Conservation (phyloP, 2,797 vertebrate species). For the Denticeps clupeoides region DNA sequence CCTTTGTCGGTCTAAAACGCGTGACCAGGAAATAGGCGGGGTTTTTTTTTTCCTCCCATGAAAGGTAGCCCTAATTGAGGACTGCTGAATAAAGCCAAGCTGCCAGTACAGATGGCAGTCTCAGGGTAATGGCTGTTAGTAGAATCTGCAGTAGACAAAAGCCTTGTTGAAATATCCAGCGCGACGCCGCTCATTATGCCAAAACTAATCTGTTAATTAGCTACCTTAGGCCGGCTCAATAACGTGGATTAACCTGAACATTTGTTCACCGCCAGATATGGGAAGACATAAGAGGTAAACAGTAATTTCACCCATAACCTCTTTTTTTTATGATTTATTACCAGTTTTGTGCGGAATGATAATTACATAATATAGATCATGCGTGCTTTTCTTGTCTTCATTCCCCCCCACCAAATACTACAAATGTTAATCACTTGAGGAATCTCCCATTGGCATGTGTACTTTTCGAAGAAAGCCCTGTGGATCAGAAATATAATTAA, state of each 20-base stretch:
- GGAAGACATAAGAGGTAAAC: too few relatives aligned
- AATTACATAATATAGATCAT: too few relatives aligned
- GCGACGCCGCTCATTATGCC: not conserved
- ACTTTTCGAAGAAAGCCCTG: conserved; percentile 5
- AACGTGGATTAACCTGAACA: not conserved
- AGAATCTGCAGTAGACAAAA: not conserved
- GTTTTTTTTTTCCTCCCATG: not conserved
- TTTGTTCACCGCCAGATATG: too few relatives aligned
- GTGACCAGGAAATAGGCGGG: too few relatives aligned
- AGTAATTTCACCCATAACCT: too few relatives aligned
- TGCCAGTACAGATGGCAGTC: conserved; percentile 50
- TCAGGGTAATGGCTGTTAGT: conserved; percentile 30
- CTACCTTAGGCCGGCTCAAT: conserved; percentile 1
- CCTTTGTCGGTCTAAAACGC: too few relatives aligned
- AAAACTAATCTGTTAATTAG: conserved; percentile 4
- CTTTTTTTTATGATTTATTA: not conserved
- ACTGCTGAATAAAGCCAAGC: conserved; percentile 49
- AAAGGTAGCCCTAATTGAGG: conserved; percentile 26
- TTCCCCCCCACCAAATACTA: too few relatives aligned
- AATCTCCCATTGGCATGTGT: conserved; percentile 9
- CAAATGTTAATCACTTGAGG: conserved; percentile 10
- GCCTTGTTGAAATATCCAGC: not conserved
- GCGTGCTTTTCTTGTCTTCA: too few relatives aligned
- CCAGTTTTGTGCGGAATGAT: conserved; percentile 16
- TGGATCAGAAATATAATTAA: conserved; percentile 12